Evolutionary conservation across 2,888 invertebrate species (phyloP), one percentile per base, ranked within the genome.

Genomic region (Drosophila paucipuncta): DNA sequence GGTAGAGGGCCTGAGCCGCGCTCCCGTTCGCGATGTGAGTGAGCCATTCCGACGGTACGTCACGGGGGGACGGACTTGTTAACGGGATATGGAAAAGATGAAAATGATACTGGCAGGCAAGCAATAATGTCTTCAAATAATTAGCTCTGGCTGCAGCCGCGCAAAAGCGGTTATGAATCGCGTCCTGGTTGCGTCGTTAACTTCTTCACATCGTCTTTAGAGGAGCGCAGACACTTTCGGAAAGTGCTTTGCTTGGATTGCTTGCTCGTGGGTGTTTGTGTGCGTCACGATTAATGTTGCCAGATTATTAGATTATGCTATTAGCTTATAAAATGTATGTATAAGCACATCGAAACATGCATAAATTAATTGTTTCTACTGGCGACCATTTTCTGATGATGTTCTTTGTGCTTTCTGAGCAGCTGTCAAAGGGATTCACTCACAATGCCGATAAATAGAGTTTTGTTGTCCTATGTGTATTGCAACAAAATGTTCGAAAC

Each of bases 1-100:
- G 98, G 98, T 70, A 98, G 94, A n/a, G 96, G 96, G 30, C 96
- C 95, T 53, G 94, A 94, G 50, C 89, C 84, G 49, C 90, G 88
- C 61, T 78, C 80, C 30, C 85, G 80, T 43, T 89, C 88, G 65
- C 31, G 62, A 9, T 77, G 80, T n/a, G 77, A 53, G 28, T 73
- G 58, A 18, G 73, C 61, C 78, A 78, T 78, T 35, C 59, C 63
- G 33, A 54, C 33, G 37, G 54, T 16, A 55, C 39, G 57, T 28
- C 39, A 11, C 33, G 53, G 33, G 31, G 39, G 47, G 67, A 63
- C 49, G 47, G 41, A 63, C 39, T 43, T 43, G 57, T 54, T 59
- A 30, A 43, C 41, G 53, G 28, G 33, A 64, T 60, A 28, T 61
- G 25, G 10, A 43, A 43, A 73, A 66, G 30, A 18, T 28, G 5